Base-by-base conservation (phyloP, 1,140 invertebrate genomes). In the Choristoneura fumiferana region DNA sequence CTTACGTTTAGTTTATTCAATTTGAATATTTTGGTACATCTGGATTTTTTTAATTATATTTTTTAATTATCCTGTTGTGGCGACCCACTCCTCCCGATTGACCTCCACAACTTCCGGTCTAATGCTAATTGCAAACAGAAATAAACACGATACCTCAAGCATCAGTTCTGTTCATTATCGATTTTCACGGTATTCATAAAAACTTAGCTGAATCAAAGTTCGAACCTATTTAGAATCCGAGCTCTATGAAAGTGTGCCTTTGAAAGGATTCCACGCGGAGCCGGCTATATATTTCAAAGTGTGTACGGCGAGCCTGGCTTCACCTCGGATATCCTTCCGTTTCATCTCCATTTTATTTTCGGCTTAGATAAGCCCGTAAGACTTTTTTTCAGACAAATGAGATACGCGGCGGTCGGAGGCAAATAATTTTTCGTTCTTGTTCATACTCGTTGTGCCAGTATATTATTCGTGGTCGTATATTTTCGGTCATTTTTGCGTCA, bases 311-410 rank as follows among this genome's bases (percentile, higher is more conserved):
- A 60, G 45, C 43, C 52, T 37, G 60, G 61, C 58, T 60, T 60
- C 63, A 71, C 69, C 65, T 65, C 57, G 53, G 59, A 68, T 69
- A 76, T 75, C 70, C 65, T 71, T 73, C 45, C 70, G 67, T 71
- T 75, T 73, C 68, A 78, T 78, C 75, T 75, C 65, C 70, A 75
- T 78, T 78, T 78, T 75, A 73, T 72, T 73, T 75, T 69, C 57
- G 58, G 65, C 68, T 68, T 65, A 69, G 66, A 70, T 73, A 70
- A 71, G 65, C 66, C 57, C 64, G 54, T 49, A 68, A 73, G 67
- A 65, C 66, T 71, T 71, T 69, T 69, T 67, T 54, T 45, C 37
- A 68, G 61, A 75, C 63, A 75, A 75, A 75, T 69, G 64, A 67
- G 64, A 68, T 61, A 67, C 45, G 54, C 37, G 40, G 63, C 38